Evolutionary conservation across 2,888 invertebrate species (phyloP).

Genomic region (Nymphalis c-album): DNA sequence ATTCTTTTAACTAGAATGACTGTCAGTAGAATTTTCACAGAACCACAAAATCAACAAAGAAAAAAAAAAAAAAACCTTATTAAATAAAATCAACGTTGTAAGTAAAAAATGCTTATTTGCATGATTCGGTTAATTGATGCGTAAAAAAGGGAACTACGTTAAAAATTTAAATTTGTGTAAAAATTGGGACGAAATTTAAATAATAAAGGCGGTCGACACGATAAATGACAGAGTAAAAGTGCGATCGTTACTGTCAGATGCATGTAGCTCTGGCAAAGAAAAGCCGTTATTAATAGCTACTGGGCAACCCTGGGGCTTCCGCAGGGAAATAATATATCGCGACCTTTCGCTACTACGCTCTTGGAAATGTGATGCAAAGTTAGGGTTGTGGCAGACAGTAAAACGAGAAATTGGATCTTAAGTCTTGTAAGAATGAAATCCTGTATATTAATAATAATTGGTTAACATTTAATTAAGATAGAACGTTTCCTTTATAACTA

Average conservation of each 20-base stretch:
- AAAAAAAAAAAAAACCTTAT: conserved; percentile 9
- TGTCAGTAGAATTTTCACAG: background rate
- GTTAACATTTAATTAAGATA: no score
- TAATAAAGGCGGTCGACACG: conserved; percentile 54
- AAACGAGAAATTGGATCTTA: background rate
- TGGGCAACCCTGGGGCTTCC: conserved; percentile 59
- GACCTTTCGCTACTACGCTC: conserved; percentile 56
- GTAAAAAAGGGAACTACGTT: conserved; percentile 38
- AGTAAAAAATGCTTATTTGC: conserved; percentile 36
- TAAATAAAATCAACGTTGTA: conserved; percentile 30
- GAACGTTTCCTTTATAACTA: no score
- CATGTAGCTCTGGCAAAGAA: conserved; percentile 67
- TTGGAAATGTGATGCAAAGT: conserved; percentile 43
- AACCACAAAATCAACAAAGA: conserved; percentile 7
- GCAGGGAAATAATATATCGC: conserved; percentile 63
- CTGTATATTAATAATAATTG: no score
- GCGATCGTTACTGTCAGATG: conserved; percentile 75
- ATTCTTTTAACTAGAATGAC: no score
- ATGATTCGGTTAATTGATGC: conserved; percentile 42
- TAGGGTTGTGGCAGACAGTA: conserved; percentile 30
- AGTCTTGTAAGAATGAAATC: background rate
- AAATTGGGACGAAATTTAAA: conserved; percentile 49
- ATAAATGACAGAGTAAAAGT: conserved; percentile 67
- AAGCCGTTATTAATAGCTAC: conserved; percentile 71
- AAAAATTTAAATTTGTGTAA: conserved; percentile 36